Conservation (phyloP, 2,797 vertebrate species). For the Typhlichthys subterraneus region DNA sequence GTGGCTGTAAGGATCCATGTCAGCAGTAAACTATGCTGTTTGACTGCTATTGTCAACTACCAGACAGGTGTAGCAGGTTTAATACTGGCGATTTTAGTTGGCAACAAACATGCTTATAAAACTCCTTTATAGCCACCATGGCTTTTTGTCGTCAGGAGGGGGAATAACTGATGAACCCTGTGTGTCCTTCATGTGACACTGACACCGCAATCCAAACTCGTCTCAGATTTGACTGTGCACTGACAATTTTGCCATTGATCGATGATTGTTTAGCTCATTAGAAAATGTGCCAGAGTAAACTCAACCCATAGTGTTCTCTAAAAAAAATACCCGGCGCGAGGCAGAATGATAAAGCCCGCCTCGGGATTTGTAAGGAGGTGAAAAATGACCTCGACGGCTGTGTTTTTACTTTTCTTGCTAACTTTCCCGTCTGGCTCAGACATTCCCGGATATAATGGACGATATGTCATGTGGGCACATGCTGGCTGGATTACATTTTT, state of each 20-base stretch:
- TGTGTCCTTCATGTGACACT: conserved; percentile 77
- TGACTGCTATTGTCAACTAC: conserved; percentile 68
- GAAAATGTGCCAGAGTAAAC: conserved; percentile 34
- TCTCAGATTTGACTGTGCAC: conserved; percentile 50
- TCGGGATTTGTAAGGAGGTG: conserved; percentile 58
- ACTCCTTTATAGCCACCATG: conserved; percentile 67
- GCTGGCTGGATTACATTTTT: conserved; percentile 79
- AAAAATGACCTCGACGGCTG: conserved; percentile 57
- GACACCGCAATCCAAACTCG: conserved; percentile 50
- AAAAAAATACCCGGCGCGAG: conserved; percentile 13
- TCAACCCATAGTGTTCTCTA: conserved; percentile 29
- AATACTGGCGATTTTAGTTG: conserved; percentile 70
- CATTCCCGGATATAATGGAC: conserved; percentile 61
- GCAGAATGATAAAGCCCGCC: conserved; percentile 40
- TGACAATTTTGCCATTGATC: conserved; percentile 15
- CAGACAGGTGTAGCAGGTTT: conserved; percentile 70
- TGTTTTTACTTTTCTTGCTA: conserved; percentile 52
- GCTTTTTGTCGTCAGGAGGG: conserved; percentile 68
- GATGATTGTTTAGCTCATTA: conserved; percentile 60
- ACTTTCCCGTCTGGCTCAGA: conserved; percentile 57
- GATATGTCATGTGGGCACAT: conserved; percentile 73
- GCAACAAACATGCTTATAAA: conserved; percentile 71
- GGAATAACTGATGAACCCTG: conserved; percentile 69
- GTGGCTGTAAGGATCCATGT: conserved; percentile 35
- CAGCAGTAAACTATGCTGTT: conserved; percentile 60